Evolutionary conservation across 1,140 invertebrate species (phyloP).

Genomic region (Octopus bimaculoides): DNA sequence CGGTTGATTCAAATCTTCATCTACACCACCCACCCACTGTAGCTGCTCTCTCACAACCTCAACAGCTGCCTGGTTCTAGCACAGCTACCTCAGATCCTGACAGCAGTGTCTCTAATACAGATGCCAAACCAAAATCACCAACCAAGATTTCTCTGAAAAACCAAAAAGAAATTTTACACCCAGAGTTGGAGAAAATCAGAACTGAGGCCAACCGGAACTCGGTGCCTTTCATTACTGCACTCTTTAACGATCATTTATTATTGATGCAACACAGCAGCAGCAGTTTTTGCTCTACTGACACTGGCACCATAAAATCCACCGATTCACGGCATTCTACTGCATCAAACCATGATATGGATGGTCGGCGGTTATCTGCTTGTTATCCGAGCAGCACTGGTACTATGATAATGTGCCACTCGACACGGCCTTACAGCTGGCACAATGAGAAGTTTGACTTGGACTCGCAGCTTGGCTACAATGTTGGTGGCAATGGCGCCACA

Average conservation of each 20-base stretch:
- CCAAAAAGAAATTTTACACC: slow-evolving; percentile 44
- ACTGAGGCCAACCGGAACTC: slow-evolving; percentile 41
- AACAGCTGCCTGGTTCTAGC: background rate
- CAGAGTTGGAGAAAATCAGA: slow-evolving; percentile 46
- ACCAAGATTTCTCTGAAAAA: slow-evolving; percentile 39
- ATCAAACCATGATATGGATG: slow-evolving; percentile 42
- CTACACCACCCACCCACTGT: no score
- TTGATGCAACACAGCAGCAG: slow-evolving; percentile 29
- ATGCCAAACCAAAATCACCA: slow-evolving; percentile 11
- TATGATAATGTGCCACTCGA: slow-evolving; percentile 33
- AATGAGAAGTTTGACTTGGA: slow-evolving; percentile 52
- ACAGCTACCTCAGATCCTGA: background rate
- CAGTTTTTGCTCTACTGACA: slow-evolving; percentile 40
- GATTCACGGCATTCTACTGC: slow-evolving; percentile 39
- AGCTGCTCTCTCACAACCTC: background rate
- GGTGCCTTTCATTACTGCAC: slow-evolving; percentile 46
- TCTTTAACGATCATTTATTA: slow-evolving; percentile 47
- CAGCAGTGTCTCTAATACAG: background rate
- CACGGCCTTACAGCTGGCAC: slow-evolving; percentile 51
- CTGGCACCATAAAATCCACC: slow-evolving; percentile 41
- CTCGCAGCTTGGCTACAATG: slow-evolving; percentile 22
- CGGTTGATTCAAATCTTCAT: no score
- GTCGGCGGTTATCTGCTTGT: slow-evolving; percentile 42
- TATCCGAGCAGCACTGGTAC: slow-evolving; percentile 34
- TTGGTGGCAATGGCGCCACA: slow-evolving; percentile 17